Evolutionary conservation across 2,888 invertebrate species (phyloP), one percentile per base, ranked within the genome.

Genomic region (Pteria penguin): DNA sequence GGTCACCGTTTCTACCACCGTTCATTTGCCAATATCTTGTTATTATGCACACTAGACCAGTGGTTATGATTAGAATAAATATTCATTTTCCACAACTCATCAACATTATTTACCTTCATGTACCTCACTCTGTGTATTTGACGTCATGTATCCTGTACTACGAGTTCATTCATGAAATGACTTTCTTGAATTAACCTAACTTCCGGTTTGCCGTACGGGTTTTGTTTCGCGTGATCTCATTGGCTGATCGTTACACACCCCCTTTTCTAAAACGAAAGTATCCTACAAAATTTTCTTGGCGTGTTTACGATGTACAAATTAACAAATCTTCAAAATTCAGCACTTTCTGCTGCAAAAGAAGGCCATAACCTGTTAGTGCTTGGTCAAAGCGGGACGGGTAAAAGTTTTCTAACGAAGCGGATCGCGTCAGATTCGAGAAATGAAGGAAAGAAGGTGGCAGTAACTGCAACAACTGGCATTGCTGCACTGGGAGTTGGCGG

Each of bases 401-500:
- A 68, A 55, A 74, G 61, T 8, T 62, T 54, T 27, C 27, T 68
- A n/a, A 24, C 31, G 2, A 62, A 62, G 31, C 8, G 27, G 55
- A 74, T 62, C 22, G 68, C 54, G 26, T 27, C 11, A 18, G 3
- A 2, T n/a, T 22, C 62, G 5, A 60, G 36, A 61, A 11, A 61
- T 29, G 11, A 22, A 18, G 33, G 54, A 14, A 29, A 54, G 55
- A 1, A 29, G 24, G 68, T 68, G 1, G 27, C 54, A 26, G 11
- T 62, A 18, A 62, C 74, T 1, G 62, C 68, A 8, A 74, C 74
- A 24, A 74, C 68, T 18, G 68, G 74, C 18, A 68, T 74, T 1
- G 61, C 67, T 4, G 45, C 62, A 1, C 14, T 74, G 2, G 57
- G 66, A 26, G 62, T 55, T 33, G 22, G 29, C 4, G 68, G 61